These are phyloP conservation scores for Mellivora capensis DNA, from an alignment of 2,113 vertebrate species.

Conservation along the genomic window DNA sequence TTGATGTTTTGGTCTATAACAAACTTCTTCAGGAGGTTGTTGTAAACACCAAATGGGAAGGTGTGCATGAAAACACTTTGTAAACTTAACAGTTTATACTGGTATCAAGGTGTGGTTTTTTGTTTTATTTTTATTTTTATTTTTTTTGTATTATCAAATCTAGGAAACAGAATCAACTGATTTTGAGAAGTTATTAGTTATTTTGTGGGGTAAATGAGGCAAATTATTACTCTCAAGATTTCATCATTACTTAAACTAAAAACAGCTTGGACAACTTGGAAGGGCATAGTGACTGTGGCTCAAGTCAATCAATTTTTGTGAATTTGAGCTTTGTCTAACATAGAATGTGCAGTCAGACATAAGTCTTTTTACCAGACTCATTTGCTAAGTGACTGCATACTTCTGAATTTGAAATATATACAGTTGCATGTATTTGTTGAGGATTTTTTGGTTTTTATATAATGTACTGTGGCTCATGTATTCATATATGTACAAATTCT, in stretches of 20 bases:
- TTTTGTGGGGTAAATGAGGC: neutral
- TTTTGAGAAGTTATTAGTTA: neutral
- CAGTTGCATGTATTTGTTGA: neutral
- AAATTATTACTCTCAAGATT: neutral
- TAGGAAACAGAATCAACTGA: neutral
- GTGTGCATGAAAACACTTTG: neutral
- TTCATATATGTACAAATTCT: neutral
- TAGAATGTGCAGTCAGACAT: neutral
- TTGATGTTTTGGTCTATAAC: neutral
- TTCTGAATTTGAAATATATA: neutral
- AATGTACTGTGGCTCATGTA: neutral
- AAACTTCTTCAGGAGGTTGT: neutral
- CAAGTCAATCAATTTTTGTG: neutral
- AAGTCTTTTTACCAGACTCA: neutral
- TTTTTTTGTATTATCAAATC: neutral
- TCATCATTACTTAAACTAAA: neutral
- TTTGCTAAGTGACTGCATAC: neutral
- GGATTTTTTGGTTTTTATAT: neutral
- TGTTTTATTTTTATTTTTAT: too few relatives aligned
- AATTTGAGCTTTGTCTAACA: neutral
- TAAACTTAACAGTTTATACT: neutral
- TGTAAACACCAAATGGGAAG: neutral
- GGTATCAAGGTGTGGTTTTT: neutral
- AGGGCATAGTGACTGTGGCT: neutral
- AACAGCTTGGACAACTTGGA: neutral